Evolutionary conservation across 2,113 vertebrate genomes (phyloP).

Genomic region (Tringa solitaria): DNA sequence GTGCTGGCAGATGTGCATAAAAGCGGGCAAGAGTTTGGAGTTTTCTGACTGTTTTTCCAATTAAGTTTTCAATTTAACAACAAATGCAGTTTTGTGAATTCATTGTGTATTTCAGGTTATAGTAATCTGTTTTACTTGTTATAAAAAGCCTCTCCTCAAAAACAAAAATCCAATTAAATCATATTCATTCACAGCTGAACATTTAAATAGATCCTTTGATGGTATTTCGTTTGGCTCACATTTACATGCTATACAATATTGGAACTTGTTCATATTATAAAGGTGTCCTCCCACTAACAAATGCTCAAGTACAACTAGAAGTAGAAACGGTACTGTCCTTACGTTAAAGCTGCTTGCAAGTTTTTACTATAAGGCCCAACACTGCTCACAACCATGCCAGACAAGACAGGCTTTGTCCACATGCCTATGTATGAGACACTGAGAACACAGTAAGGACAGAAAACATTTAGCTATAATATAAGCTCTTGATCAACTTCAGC

Average conservation of each 20-base stretch:
- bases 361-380: background rate
- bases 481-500: background rate
- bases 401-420: background rate
- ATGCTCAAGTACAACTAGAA: background rate
- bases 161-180: background rate
- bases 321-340: background rate
- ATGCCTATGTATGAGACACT: fast-evolving
- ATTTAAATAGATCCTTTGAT: background rate
- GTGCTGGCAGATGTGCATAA: background rate
- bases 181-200: background rate
- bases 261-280: background rate
- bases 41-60: background rate
- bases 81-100: background rate
- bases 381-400: background rate
- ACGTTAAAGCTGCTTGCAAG: background rate
- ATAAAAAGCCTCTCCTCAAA: background rate
- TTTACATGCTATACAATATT: background rate
- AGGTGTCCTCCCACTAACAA: background rate
- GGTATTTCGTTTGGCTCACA: background rate
- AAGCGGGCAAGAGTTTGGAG: background rate
- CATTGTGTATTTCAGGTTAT: background rate
- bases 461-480: background rate
- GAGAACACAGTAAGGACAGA: background rate
- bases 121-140: background rate
- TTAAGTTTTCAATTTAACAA: background rate